These are phyloP conservation scores for Acholoe squamosa DNA, from an alignment of 2,888 invertebrate genomes.

Conservation along the genomic window DNA sequence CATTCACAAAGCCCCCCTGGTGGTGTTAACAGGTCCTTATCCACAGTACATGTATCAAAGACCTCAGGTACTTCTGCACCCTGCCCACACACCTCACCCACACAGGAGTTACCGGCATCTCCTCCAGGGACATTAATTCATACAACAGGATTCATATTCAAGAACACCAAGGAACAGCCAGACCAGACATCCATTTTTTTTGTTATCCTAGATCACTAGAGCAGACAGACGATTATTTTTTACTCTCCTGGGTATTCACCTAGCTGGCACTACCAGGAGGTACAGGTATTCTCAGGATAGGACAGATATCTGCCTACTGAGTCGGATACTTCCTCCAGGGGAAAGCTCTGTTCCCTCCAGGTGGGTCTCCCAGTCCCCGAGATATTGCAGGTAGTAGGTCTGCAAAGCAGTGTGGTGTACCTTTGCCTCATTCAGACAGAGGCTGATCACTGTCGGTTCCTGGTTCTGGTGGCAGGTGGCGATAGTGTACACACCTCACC, in stretches of 20 bases:
- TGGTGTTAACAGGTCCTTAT: neutral
- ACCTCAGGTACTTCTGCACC: neutral
- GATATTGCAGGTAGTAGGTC: neutral
- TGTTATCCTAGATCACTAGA: neutral
- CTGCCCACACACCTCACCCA: too few species aligned
- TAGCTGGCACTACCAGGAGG: constrained; percentile 17
- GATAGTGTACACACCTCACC: constrained; percentile 1
- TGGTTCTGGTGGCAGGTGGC: constrained; percentile 21
- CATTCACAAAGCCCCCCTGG: neutral
- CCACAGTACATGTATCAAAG: neutral
- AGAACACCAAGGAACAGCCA: neutral
- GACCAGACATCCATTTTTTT: neutral
- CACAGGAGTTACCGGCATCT: neutral
- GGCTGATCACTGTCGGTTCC: neutral
- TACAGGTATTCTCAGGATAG: neutral
- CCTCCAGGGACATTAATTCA: neutral
- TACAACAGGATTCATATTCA: constrained; percentile 10
- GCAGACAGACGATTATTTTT: neutral
- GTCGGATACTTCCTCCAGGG: neutral
- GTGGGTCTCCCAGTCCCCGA: neutral
- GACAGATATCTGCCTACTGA: neutral
- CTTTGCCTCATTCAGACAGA: neutral
- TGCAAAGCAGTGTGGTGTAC: neutral
- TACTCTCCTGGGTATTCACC: neutral
- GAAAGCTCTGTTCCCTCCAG: neutral